Base-by-base conservation (phyloP, 2,797 vertebrate species). In the Rachycentron canadum region DNA sequence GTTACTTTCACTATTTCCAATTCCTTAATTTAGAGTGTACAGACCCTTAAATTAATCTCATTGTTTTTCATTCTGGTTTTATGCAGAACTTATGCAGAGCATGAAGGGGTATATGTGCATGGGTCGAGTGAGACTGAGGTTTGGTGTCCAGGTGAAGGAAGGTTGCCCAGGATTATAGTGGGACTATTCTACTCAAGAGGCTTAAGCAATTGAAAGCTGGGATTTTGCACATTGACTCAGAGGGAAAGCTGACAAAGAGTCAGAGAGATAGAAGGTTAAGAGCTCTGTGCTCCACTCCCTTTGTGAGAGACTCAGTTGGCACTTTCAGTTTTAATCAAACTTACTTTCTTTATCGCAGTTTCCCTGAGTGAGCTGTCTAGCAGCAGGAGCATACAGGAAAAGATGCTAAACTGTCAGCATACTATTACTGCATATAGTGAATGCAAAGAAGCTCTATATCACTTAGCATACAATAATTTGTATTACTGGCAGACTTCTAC, bases 201-300 rank as follows among this genome's bases (percentile, higher is more conserved):
- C 83, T 90, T 87, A 91, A 86, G 85, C 77, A 77, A 78, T 85
- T 88, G 81, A 88, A 91, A 89, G 84, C 75, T 84, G 86, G 88
- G 85, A 90, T 91, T 89, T 90, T 85, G 66, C 77, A 85, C 79
- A 88, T 86, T 91, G 81, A 87, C 65, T 86, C 81, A 58, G 68
- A 85, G 76, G 81, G 70, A 88, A 86, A 85, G 91, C 94, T 91
- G 95, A 95, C 94, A 93, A 93, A 95, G 93, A 94, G 92, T 95
- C 93, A 89, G 88, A 91, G 93, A 95, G 95, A 95, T 94, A 95
- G 84, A 71, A 79, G 81, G 82, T 70, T 88, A 87, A 86, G 83
- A 88, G 84, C 79, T 77, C 71, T 80, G 75, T 61, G 41, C 63
- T 79, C 59, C 61, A 79, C 80, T 86, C 83, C 64, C 69, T 87